Conservation (phyloP, 2,113 vertebrate genomes). For the Aptenodytes patagonicus region DNA sequence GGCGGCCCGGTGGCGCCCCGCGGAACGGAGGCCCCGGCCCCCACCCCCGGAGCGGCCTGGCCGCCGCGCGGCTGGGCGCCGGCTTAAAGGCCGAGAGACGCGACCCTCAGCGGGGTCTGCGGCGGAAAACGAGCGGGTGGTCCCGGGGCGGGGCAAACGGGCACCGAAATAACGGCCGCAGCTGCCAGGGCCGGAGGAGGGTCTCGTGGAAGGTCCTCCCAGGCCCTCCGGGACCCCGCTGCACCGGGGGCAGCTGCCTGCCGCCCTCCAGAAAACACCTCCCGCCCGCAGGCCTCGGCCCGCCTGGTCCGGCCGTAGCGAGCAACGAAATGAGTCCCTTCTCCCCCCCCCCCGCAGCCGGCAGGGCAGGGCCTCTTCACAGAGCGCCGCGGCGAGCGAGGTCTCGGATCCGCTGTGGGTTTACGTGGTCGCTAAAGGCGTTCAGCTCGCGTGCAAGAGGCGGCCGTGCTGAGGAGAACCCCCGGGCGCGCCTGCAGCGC, state of each 20-base stretch:
- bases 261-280: neutral
- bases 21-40: neutral
- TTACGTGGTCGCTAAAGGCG: too few relatives aligned
- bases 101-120: neutral
- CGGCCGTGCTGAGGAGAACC: too few relatives aligned
- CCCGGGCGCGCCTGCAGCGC: too few relatives aligned
- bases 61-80: too few relatives aligned
- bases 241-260: neutral
- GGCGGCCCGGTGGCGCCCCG: too few relatives aligned
- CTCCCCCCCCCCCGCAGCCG: neutral
- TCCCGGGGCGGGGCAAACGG: too few relatives aligned
- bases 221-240: neutral
- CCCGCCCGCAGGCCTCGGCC: neutral
- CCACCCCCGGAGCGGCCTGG: neutral
- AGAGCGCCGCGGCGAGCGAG: neutral
- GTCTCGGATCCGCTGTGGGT: neutral
- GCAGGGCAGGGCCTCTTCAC: too few relatives aligned
- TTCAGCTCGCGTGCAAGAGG: neutral
- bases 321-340: neutral
- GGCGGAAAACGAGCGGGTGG: neutral
- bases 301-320: accelerated
- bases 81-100: too few relatives aligned
- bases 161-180: too few relatives aligned
- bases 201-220: neutral
- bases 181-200: too few relatives aligned